Conservation (phyloP, 1,140 invertebrate species). For the Diachasma alloeum region DNA sequence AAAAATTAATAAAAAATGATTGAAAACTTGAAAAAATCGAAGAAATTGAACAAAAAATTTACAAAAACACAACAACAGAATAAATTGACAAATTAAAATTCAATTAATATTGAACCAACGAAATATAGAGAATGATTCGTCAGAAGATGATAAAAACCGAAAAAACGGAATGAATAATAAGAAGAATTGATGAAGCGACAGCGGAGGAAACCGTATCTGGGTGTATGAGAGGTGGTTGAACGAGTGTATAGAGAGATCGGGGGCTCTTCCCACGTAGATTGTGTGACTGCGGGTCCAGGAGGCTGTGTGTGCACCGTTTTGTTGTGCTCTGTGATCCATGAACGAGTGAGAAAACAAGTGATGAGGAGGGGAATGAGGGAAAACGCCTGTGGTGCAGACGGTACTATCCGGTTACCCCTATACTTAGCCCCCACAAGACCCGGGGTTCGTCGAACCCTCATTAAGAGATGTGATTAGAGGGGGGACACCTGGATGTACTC, state of each 20-base stretch:
- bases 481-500: constrained; percentile 28
- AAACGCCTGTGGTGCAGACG: constrained; percentile 40
- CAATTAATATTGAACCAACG: no score
- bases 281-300: constrained; percentile 55
- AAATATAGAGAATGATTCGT: no score
- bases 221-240: neutral
- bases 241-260: constrained; percentile 23
- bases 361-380: constrained; percentile 35
- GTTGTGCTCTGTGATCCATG: constrained; percentile 28
- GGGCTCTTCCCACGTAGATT: constrained; percentile 61
- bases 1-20: no score
- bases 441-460: constrained; percentile 27
- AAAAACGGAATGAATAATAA: neutral
- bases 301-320: neutral
- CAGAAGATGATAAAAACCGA: neutral
- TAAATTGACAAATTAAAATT: no score
- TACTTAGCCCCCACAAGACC: neutral
- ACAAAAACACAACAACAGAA: no score
- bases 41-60: no score
- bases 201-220: constrained; percentile 12
- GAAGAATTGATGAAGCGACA: neutral
- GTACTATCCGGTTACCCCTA: constrained; percentile 43
- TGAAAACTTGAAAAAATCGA: no score
- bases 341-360: constrained; percentile 2
- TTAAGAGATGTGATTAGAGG: constrained; percentile 44